Percentiles rank a stretch among this genome's conserved stretches.
Evolutionary conservation across 2,888 invertebrate genomes (phyloP).

Genomic region (Achlya flavicornis): DNA sequence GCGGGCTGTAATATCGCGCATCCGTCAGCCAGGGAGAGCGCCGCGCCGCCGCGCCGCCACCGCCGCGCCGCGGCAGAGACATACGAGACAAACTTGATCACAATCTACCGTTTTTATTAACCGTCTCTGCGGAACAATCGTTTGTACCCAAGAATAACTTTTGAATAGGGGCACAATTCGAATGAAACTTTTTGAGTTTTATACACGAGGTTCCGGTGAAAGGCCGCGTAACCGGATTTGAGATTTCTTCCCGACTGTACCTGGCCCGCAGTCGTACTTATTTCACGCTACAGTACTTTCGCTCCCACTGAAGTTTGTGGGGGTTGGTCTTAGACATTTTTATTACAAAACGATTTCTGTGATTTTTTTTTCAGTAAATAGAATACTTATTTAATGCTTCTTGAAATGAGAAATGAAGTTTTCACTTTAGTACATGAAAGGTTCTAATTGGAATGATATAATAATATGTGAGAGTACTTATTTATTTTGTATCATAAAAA

Average conservation of each 20-base stretch:
- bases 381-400: not conserved
- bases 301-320: slow-evolving; percentile 16
- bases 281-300: slow-evolving; percentile 23
- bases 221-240: slow-evolving; percentile 12
- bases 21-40: slow-evolving; percentile 14
- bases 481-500: no score
- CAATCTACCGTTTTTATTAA: slow-evolving; percentile 4
- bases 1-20: slow-evolving; percentile 13
- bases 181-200: slow-evolving; percentile 25
- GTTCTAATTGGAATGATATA: no score
- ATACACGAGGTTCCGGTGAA: slow-evolving; percentile 15
- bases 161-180: slow-evolving; percentile 23
- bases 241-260: slow-evolving; percentile 7
- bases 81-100: not conserved
- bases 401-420: not conserved
- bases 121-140: slow-evolving; percentile 3
- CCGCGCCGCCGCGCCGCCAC: no score
- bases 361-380: not conserved
- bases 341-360: slow-evolving; percentile 1
- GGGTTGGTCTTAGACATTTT: slow-evolving; percentile 16
- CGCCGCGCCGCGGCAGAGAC: no score
- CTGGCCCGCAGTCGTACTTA: slow-evolving; percentile 14
- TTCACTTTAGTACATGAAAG: not conserved
- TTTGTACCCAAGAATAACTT: slow-evolving; percentile 21
- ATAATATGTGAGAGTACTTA: no score